These are phyloP conservation scores for Leucoraja ocellata DNA, from an alignment of 2,797 vertebrate species.

Conservation along the genomic window DNA sequence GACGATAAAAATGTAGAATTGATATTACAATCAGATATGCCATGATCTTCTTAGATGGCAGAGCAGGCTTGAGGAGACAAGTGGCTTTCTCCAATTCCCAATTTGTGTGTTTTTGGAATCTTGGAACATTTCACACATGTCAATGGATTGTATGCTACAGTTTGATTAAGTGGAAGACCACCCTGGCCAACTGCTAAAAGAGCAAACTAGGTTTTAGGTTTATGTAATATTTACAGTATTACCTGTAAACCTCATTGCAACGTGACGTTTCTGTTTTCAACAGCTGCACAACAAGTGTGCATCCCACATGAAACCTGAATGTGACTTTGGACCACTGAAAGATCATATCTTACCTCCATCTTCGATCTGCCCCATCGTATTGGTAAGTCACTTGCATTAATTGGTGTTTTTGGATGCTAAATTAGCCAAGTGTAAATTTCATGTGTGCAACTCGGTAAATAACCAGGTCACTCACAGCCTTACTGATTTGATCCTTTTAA, in stretches of 20 bases:
- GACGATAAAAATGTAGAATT: too few relatives aligned
- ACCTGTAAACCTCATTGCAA: neutral
- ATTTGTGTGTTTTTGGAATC: too few relatives aligned
- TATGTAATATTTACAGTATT: neutral
- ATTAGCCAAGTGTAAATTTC: neutral
- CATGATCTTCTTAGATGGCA: too few relatives aligned
- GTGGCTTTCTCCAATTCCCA: neutral
- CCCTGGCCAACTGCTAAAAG: neutral
- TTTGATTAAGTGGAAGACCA: neutral
- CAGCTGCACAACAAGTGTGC: slow-evolving; percentile 94
- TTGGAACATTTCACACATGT: neutral
- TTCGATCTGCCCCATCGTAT: slow-evolving; percentile 79
- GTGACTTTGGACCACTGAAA: slow-evolving; percentile 83
- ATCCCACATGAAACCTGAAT: slow-evolving; percentile 86
- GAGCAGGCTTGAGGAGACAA: too few relatives aligned
- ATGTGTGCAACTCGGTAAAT: neutral
- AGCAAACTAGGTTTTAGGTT: neutral
- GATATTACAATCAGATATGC: too few relatives aligned
- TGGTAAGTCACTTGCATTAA: slow-evolving; percentile 66
- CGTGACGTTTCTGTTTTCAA: slow-evolving; percentile 14
- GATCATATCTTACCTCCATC: slow-evolving; percentile 86
- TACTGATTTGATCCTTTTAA: too few relatives aligned
- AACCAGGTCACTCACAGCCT: neutral
- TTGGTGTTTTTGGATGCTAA: too few relatives aligned
- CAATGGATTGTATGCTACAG: neutral